Conservation (phyloP, 1,140 invertebrate genomes). For the Drosophila simulans region DNA sequence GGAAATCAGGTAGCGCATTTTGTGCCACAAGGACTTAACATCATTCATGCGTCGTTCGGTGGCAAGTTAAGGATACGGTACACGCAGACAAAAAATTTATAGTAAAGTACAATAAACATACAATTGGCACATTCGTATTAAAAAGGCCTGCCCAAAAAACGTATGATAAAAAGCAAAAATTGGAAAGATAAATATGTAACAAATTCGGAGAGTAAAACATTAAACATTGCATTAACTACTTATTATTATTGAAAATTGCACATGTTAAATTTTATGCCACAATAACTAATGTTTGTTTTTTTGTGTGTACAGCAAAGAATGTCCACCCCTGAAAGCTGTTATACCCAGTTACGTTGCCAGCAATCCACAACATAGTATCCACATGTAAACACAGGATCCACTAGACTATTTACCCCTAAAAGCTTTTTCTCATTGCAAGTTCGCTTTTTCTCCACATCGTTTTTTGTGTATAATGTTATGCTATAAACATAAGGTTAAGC, state of each 20-base stretch:
- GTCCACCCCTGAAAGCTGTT: conserved; percentile 4
- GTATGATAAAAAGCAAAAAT: no score
- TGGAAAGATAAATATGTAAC: no score
- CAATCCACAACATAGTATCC: background rate
- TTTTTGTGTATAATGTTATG: no score
- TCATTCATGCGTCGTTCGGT: background rate
- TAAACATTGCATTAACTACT: no score
- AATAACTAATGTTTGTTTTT: background rate
- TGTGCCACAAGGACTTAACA: background rate
- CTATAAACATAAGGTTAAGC: no score
- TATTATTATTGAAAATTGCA: no score
- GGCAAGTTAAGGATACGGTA: background rate
- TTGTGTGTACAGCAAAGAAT: background rate
- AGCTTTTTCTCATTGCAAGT: background rate
- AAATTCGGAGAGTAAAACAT: no score
- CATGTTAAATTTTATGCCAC: no score
- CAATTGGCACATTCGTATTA: no score
- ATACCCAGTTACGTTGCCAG: background rate
- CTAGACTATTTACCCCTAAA: background rate
- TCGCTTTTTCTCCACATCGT: background rate
- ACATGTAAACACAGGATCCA: background rate
- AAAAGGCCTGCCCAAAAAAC: no score
- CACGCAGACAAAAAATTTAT: background rate
- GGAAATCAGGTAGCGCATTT: background rate
- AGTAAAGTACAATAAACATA: background rate